A percentile compares a stretch with the other conserved stretches of the same genome.
Evolutionary conservation across 1,140 invertebrate species (phyloP).

Genomic region (Harlomillsia oculata): DNA sequence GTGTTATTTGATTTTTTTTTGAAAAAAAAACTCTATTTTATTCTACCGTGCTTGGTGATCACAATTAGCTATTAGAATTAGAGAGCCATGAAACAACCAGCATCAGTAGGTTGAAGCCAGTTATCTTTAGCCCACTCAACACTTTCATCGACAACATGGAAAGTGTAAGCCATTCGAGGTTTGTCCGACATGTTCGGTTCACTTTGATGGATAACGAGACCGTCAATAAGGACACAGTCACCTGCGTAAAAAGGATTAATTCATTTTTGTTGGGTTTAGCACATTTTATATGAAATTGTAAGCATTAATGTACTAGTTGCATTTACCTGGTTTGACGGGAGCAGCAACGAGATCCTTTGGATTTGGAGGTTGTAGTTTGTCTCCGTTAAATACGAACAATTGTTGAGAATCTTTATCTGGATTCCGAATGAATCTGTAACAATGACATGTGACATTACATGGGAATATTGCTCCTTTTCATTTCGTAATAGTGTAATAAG

Average conservation of each 20-base stretch:
- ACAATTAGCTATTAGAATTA: not conserved
- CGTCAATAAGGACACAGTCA: constrained; percentile 78
- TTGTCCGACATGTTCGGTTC: constrained; percentile 68
- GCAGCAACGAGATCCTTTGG: constrained; percentile 65
- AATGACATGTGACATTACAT: not conserved
- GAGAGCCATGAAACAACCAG: constrained; percentile 46
- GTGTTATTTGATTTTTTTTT: constrained; percentile 46
- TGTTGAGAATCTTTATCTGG: constrained; percentile 52
- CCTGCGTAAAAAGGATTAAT: constrained; percentile 50
- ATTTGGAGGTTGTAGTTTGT: constrained; percentile 57
- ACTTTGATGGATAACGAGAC: constrained; percentile 87
- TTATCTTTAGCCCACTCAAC: constrained; percentile 68
- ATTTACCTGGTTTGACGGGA: constrained; percentile 64
- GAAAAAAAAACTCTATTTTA: not conserved
- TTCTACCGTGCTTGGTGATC: not conserved
- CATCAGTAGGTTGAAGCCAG: constrained; percentile 63
- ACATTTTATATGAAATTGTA: not conserved
- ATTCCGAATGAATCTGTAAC: constrained; percentile 55
- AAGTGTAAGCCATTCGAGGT: constrained; percentile 89
- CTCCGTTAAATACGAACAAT: constrained; percentile 43
- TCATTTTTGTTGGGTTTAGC: not conserved
- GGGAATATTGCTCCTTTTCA: no score
- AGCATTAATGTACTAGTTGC: not conserved
- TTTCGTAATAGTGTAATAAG: no score
- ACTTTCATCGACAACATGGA: constrained; percentile 78